Evolutionary conservation across 2,797 vertebrate species (phyloP), one percentile per base, ranked within the genome.

Genomic region (Oreortyx pictus): DNA sequence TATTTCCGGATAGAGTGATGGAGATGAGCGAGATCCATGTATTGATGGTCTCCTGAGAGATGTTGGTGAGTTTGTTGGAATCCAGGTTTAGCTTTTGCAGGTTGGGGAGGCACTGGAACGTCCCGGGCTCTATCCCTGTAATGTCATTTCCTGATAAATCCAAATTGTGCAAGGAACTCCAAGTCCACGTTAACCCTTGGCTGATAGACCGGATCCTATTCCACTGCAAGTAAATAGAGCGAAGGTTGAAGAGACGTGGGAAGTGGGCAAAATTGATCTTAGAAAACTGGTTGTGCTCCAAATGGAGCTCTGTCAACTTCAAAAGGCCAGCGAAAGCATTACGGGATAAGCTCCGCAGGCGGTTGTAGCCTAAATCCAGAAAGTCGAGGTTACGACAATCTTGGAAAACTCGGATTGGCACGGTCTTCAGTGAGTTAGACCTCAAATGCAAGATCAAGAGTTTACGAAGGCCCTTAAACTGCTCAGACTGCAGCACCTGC

Each of bases 211-310:
- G 98, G 94, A 99, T 98, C 70, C 99, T 98, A 96, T 99, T 99
- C 99, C 99, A 99, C 52, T 99, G 99, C 96, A 99, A 89, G 73
- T 99, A 99, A 64, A 99, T 98, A 0, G 99, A 99, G 80, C 99
- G 98, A 50, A 99, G 98, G 97, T 99, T 99, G 93, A 98, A 98
- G 96, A 99, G 98, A 33, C 99, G 98, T 6, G 99, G 99, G 82
- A 99, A 99, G 96, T 99, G 99, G 78, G 98, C 98, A 77, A 99
- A 98, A 86, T 99, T 99, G 94, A 99, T 98, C 97, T 99, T 99
- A 43, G 99, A 99, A 95, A 99, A 99, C 97, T 99, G 99, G 95
- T 99, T 99, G 97, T 99, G 99, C 96, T 99, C 99, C 98, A 99
- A 86, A 86, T 99, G 99, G 73, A 99, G 98, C 97, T 99, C 99